Conservation (phyloP, 2,113 vertebrate species). For the mouse (Mus musculus) region GRCm39 chr11:111697501-111698000, state of each 20-base stretch:
- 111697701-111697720: conserved; percentile 64
- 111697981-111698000: conserved; percentile 76
- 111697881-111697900: conserved; percentile 83
- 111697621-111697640: conserved; percentile 73
- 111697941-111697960: conserved; percentile 83
- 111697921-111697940: conserved; percentile 86
- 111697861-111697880: conserved; percentile 88
- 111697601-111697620: conserved; percentile 73
- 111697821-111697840: conserved; percentile 85
- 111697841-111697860: conserved; percentile 89
- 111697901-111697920: conserved; percentile 82
- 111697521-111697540: not conserved
- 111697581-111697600: conserved; percentile 63
- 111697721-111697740: conserved; percentile 73
- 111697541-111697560: conserved; percentile 46
- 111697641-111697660: conserved; percentile 75
- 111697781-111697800: conserved; percentile 81
- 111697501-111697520: conserved; percentile 6
- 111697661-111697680: conserved; percentile 57
- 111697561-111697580: conserved; percentile 62
- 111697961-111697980: conserved; percentile 73
- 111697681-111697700: conserved; percentile 54
- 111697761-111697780: conserved; percentile 80
- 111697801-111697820: conserved; percentile 82
- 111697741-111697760: conserved; percentile 54